Conservation (phyloP, 2,113 vertebrate species). For the Cromileptes altivelis region DNA sequence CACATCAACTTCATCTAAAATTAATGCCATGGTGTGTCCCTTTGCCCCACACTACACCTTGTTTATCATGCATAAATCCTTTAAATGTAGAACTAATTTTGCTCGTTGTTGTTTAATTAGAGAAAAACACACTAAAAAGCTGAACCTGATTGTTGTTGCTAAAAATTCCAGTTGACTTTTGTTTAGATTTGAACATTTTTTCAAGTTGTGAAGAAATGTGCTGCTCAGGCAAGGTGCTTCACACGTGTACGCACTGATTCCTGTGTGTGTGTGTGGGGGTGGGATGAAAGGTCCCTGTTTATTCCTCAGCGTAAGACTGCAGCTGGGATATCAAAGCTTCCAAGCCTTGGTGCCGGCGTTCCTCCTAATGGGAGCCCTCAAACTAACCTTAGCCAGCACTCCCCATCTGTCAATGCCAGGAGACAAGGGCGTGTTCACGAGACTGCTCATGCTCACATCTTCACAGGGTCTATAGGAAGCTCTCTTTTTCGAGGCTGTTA, state of each 20-base stretch:
- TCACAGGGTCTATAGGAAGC: conserved; percentile 9
- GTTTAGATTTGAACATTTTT: not conserved
- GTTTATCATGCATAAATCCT: not conserved
- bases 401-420: conserved; percentile 63
- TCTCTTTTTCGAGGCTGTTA: not conserved
- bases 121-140: not conserved
- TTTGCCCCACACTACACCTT: no score
- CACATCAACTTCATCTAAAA: not conserved
- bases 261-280: not conserved
- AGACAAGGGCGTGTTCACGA: conserved; percentile 36
- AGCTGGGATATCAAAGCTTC: conserved; percentile 59
- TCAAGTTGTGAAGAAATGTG: not conserved
- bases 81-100: not conserved
- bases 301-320: conserved; percentile 28
- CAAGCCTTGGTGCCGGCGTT: not conserved
- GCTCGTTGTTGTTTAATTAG: not conserved
- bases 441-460: conserved; percentile 15
- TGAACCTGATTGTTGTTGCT: not conserved
- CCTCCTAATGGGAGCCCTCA: conserved; percentile 61
- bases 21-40: not conserved
- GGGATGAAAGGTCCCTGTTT: conserved; percentile 2
- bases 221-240: not conserved
- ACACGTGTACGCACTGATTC: not conserved
- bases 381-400: conserved; percentile 53
- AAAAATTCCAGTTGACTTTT: not conserved